Conservation (phyloP, 1,140 invertebrate species). For the Diploscapter pachys region DNA sequence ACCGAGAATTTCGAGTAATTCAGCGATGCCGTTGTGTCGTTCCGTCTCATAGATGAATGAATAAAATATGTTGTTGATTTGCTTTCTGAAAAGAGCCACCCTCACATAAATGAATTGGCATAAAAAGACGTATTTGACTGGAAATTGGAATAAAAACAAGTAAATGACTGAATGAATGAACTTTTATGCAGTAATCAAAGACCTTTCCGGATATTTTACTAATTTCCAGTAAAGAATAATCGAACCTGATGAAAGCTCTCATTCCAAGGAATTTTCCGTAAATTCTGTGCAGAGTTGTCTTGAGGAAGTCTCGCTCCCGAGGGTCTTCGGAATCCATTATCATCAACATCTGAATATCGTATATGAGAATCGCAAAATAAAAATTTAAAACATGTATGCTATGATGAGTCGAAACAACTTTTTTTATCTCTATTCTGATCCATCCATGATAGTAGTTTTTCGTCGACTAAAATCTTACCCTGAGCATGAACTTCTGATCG, state of each 20-base stretch:
- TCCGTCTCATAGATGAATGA: constrained; percentile 98
- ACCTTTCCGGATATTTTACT: constrained; percentile 60
- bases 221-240: too few relatives aligned
- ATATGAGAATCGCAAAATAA: too few relatives aligned
- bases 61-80: constrained; percentile 59
- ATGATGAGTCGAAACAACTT: too few relatives aligned
- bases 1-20: constrained; percentile 90
- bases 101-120: too few relatives aligned
- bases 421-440: too few relatives aligned
- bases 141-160: constrained; percentile 50
- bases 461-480: constrained; percentile 16
- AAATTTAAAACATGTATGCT: too few relatives aligned
- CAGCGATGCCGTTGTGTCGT: constrained; percentile 95
- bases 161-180: constrained; percentile 44
- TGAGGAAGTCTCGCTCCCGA: constrained; percentile 56
- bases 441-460: too few relatives aligned
- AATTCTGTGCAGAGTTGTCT: constrained; percentile 57
- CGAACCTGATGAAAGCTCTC: constrained; percentile 52
- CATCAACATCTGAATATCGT: constrained; percentile 44
- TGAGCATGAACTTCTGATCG: constrained; percentile 45
- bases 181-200: constrained; percentile 1
- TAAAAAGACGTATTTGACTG: too few relatives aligned
- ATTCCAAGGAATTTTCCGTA: constrained; percentile 58
- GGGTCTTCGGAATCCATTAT: constrained; percentile 58
- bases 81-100: constrained; percentile 61